These are phyloP conservation scores for Cosmopolites sordidus DNA, from an alignment of 2,888 invertebrate genomes.

Conservation along the genomic window DNA sequence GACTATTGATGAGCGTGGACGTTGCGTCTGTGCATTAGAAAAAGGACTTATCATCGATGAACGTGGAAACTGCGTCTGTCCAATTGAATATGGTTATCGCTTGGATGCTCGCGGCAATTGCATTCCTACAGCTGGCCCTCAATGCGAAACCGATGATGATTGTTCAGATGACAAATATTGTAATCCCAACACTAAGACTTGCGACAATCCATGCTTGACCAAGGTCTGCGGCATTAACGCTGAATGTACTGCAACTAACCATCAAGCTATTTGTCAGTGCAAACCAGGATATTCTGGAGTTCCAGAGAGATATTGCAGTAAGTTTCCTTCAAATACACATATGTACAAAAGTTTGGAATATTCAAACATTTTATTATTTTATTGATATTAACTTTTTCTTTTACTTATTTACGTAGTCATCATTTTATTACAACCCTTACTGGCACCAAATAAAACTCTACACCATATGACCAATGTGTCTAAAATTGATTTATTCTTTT, in stretches of 20 bases:
- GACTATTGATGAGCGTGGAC: constrained; percentile 70
- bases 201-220: constrained; percentile 71
- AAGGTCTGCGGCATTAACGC: constrained; percentile 74
- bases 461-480: too few species aligned
- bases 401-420: too few species aligned
- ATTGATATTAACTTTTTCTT: too few species aligned
- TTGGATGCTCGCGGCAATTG: constrained; percentile 61
- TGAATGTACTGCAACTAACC: constrained; percentile 71
- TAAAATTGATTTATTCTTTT: too few species aligned
- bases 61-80: constrained; percentile 71
- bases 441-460: too few species aligned
- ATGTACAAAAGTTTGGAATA: too few species aligned
- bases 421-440: too few species aligned
- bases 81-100: constrained; percentile 63
- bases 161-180: constrained; percentile 76
- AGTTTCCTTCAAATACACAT: too few species aligned
- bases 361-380: too few species aligned
- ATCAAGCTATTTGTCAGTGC: constrained; percentile 74
- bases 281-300: constrained; percentile 73
- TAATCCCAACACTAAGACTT: constrained; percentile 63
- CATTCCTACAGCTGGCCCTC: constrained; percentile 50
- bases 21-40: constrained; percentile 76
- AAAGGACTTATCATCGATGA: constrained; percentile 75
- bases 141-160: constrained; percentile 67
- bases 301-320: constrained; percentile 69